These are phyloP conservation scores for Argyresthia albistria DNA, from an alignment of 2,888 invertebrate genomes.

Conservation along the genomic window DNA sequence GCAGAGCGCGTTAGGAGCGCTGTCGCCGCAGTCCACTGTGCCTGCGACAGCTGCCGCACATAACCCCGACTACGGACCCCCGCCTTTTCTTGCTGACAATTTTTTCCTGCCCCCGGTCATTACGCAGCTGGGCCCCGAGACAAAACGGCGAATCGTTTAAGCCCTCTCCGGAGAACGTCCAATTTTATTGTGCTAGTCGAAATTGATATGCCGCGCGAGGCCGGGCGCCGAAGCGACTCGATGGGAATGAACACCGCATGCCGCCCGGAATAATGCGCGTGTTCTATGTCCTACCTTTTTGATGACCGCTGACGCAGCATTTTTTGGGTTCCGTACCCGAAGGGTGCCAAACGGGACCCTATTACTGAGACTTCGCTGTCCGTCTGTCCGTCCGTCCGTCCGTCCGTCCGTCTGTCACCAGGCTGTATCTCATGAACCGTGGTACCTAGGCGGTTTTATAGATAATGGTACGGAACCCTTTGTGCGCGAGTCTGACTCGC, in stretches of 20 bases:
- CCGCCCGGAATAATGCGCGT: too few relatives aligned
- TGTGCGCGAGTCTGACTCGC: too few relatives aligned
- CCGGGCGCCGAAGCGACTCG: conserved; percentile 23
- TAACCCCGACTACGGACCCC: conserved; percentile 64
- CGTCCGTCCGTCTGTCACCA: too few relatives aligned
- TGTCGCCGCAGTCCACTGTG: conserved; percentile 29
- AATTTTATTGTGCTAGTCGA: conserved; percentile 70
- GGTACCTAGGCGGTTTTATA: too few relatives aligned
- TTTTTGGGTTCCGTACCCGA: too few relatives aligned
- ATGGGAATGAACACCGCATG: background rate
- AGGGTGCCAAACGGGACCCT: too few relatives aligned
- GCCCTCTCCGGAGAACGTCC: conserved; percentile 70
- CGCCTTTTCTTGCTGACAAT: conserved; percentile 72
- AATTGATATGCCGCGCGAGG: conserved; percentile 66
- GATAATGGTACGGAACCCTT: too few relatives aligned
- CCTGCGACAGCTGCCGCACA: conserved; percentile 57
- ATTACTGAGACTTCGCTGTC: too few relatives aligned
- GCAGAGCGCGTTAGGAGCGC: conserved; percentile 69
- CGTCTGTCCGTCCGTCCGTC: too few relatives aligned
- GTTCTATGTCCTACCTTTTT: too few relatives aligned
- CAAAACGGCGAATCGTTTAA: conserved; percentile 73
- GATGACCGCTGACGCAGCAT: too few relatives aligned
- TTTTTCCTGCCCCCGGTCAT: conserved; percentile 69
- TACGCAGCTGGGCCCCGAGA: conserved; percentile 71
- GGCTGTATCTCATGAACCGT: too few relatives aligned